phyloP scores from a whole-genome alignment of 2,113 vertebrate genomes.

The Dolichotis patagonum region DNA sequence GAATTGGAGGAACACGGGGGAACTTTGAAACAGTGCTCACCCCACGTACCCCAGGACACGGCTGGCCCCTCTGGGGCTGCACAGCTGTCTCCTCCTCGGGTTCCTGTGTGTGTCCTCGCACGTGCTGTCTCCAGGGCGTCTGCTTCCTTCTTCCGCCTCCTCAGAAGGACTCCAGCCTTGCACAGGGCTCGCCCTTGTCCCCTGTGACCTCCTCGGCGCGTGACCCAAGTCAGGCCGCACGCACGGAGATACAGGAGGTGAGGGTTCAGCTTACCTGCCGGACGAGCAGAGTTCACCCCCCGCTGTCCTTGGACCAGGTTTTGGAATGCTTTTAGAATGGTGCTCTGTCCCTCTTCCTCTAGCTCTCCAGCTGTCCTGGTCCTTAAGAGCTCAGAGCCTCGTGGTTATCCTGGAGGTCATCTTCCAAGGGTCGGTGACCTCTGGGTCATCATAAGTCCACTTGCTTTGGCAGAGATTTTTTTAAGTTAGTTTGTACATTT shows the following conservation, averaged over 20 bases:
- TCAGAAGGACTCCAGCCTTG: not conserved
- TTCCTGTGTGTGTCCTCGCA: not conserved
- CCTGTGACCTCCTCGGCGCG: not conserved
- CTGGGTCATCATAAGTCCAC: not conserved
- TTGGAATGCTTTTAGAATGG: too few relatives aligned
- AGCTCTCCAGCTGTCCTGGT: not conserved
- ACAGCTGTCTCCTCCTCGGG: not conserved
- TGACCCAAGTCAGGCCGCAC: not conserved
- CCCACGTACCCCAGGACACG: not conserved
- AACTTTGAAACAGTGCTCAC: not conserved
- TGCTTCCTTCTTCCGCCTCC: not conserved
- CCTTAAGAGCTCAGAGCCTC: not conserved
- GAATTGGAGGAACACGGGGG: not conserved
- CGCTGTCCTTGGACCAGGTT: not conserved
- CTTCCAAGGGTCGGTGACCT: not conserved
- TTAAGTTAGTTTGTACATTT: not conserved
- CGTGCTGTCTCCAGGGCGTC: not conserved
- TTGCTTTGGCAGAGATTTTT: not conserved
- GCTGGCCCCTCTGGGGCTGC: not conserved
- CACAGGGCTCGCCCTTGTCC: not conserved
- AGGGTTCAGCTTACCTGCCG: not conserved
- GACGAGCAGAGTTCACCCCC: not conserved
- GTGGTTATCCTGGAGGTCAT: not conserved
- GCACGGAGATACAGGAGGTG: not conserved
- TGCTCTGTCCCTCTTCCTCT: not conserved